phyloP scores from a whole-genome alignment of 37 sponge, comb jelly and placozoan genomes.

The Oopsacas minuta region DNA sequence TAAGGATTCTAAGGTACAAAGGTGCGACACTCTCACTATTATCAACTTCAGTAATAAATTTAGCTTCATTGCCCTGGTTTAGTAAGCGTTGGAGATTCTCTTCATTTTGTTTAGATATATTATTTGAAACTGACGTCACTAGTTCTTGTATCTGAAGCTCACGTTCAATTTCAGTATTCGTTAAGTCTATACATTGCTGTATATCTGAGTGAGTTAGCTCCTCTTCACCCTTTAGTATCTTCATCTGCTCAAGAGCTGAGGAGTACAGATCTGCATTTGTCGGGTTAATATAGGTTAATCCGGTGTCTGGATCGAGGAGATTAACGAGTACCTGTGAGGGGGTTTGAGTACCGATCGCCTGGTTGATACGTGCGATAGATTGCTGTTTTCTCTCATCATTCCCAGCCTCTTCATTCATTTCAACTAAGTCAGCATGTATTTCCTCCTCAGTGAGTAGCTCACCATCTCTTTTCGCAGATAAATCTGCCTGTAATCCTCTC shows the following conservation, averaged over 20 bases:
- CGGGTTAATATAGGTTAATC: background rate
- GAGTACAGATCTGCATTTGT: background rate
- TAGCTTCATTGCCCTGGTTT: background rate
- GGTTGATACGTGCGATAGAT: background rate
- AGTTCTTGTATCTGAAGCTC: background rate
- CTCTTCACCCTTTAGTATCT: background rate
- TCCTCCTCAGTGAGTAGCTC: conserved; percentile 42
- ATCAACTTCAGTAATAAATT: background rate
- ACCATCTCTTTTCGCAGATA: conserved; percentile 23
- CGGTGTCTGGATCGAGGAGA: background rate
- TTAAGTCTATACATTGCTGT: background rate
- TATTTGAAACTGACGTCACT: background rate
- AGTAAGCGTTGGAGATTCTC: background rate
- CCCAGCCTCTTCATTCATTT: conserved; percentile 44
- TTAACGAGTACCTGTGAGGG: background rate
- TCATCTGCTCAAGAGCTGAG: background rate
- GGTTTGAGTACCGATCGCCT: background rate
- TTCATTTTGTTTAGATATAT: background rate
- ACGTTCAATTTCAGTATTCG: background rate
- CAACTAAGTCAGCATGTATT: conserved; percentile 29
- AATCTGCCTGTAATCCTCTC: conserved; percentile 27
- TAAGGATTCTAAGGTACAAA: background rate
- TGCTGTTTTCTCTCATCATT: conserved; percentile 25
- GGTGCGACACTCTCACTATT: background rate
- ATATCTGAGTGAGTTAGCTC: background rate